Percentiles rank a stretch among this genome's conserved stretches.
Conservation (phyloP, 2,888 invertebrate species). For the Scaptomyza reducta region DNA sequence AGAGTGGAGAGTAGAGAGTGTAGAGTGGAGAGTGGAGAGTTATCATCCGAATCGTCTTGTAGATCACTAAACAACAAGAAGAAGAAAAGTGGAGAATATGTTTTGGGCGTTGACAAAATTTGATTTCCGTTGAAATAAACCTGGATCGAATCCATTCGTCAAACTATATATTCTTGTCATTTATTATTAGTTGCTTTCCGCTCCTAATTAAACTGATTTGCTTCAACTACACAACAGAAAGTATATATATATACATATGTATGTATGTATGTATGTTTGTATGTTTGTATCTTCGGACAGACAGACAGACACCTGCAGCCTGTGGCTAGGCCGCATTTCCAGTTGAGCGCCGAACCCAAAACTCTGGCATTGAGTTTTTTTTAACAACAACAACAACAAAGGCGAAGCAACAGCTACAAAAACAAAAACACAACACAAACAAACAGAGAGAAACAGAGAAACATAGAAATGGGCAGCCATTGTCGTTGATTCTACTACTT, state of each 20-base stretch:
- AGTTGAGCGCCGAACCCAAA: conserved; percentile 72
- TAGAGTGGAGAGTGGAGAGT: too few relatives aligned
- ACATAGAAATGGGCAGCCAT: conserved; percentile 47
- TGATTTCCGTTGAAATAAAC: conserved; percentile 27
- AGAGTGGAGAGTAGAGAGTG: too few relatives aligned
- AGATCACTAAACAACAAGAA: not conserved
- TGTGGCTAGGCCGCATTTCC: conserved; percentile 68
- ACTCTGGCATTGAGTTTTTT: conserved; percentile 64
- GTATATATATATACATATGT: conserved; percentile 17
- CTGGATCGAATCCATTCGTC: not conserved
- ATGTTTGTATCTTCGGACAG: conserved; percentile 31
- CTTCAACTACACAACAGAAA: conserved; percentile 23
- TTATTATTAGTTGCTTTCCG: conserved; percentile 56
- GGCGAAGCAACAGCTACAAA: conserved; percentile 28
- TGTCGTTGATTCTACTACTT: conserved; percentile 26
- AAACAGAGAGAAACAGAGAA: conserved; percentile 27
- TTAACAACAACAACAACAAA: conserved; percentile 8
- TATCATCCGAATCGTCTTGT: conserved; percentile 20
- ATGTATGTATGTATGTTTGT: conserved; percentile 11
- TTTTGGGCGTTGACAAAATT: conserved; percentile 38
- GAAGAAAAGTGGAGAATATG: not conserved
- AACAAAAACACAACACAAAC: not conserved
- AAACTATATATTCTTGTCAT: conserved; percentile 33
- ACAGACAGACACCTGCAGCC: conserved; percentile 73
- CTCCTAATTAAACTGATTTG: conserved; percentile 66